A percentile compares a stretch with the other conserved stretches of the same genome.
These are phyloP conservation scores for Hemiprocne comata DNA, from an alignment of 2,113 vertebrate genomes.

Conservation along the genomic window DNA sequence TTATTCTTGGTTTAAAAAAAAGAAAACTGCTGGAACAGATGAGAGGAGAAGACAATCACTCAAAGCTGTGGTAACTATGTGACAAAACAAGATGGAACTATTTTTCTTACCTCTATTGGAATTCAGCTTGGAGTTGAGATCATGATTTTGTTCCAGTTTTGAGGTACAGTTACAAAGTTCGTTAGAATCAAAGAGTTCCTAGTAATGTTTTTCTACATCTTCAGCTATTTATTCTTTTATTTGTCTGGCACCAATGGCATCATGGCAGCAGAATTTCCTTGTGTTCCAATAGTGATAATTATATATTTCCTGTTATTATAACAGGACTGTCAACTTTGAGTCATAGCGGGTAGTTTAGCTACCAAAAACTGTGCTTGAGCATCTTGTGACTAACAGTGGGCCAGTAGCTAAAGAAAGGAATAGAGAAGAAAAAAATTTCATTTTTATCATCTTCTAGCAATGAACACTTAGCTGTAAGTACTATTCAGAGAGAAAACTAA, in stretches of 20 bases:
- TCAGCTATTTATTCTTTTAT: not conserved
- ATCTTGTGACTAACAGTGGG: not conserved
- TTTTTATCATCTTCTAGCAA: not conserved
- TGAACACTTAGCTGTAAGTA: not conserved
- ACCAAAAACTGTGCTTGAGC: not conserved
- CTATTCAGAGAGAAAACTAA: not conserved
- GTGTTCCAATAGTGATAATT: not conserved
- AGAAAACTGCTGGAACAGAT: not conserved
- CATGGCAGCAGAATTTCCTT: not conserved
- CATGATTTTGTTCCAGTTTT: not conserved
- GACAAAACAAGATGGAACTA: too few species aligned
- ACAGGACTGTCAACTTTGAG: not conserved
- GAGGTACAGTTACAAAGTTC: not conserved
- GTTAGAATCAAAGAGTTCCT: not conserved
- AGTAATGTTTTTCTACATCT: not conserved
- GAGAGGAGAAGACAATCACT: not conserved
- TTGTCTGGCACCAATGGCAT: not conserved
- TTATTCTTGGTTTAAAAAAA: not conserved
- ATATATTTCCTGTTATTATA: not conserved
- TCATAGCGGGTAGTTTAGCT: not conserved
- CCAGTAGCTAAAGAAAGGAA: not conserved
- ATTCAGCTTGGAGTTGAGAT: not conserved
- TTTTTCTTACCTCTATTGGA: too few species aligned
- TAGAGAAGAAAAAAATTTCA: not conserved
- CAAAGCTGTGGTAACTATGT: too few species aligned